Evolutionary conservation across 2,113 vertebrate species (phyloP), one percentile per base, ranked within the genome.

Genomic region (Austrofundulus limnaeus): DNA sequence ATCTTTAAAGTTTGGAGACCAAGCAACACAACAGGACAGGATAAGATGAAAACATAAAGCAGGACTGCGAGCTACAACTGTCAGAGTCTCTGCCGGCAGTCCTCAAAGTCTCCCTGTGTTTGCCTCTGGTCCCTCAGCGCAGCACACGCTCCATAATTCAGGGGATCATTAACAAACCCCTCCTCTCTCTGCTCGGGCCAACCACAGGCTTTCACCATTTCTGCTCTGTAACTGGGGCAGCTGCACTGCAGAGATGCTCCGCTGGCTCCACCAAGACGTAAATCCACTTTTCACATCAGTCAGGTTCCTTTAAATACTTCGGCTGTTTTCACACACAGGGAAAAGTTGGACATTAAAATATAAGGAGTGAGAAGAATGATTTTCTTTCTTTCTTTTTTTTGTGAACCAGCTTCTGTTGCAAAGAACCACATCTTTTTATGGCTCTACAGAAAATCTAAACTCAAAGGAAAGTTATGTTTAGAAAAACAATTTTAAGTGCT

Each of bases 171-270:
- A 82, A 37, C 38, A 75, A 61, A 65, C 81, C 58, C 31, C 73
- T 61, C 77, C 73, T 70, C 70, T 69, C 47, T 23, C 52, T 37
- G 62, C 67, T 59, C 24, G 55, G 47, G 42, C 83, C 78, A 78
- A 77, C 85, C 81, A 65, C 69, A 9, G 51, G 28, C 62, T 17
- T 50, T 49, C 67, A 34, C 70, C 63, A 57, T 78, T 78, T 79
- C 80, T 66, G 71, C 80, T 77, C 78, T 85, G 84, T 82, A 90
- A 85, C 82, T 90, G 82, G 87, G 87, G 79, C 84, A 89, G 74
- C 85, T 70, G 71, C 76, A 84, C 82, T 88, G 89, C 86, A 87
- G 86, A 82, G 82, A 85, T 57, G 63, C 83, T 77, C 80, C 14
- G 10, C 56, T 56, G 46, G 56, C 78, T 34, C 66, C 23, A 66